Base-by-base conservation (phyloP, 2,113 vertebrate genomes). In the Indicator indicator region DNA sequence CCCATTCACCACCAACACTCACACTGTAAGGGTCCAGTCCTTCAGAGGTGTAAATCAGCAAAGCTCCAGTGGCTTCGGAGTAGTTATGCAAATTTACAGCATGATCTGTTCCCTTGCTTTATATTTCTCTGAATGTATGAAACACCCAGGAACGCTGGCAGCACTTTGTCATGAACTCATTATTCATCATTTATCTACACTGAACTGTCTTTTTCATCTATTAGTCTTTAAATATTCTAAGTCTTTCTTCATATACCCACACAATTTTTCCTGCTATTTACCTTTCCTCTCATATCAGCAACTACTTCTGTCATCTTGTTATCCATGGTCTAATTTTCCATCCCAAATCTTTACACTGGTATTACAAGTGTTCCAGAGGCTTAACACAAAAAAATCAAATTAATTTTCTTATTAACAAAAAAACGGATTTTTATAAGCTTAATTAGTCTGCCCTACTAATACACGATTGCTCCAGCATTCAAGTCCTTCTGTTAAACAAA, bases 391-490 rank as follows among this genome's bases (percentile, higher is more conserved):
- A 48, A 77, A 94, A 84, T 77, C 48, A 93, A 96, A 90, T 96
- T 95, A 96, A 91, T 93, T 96, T 95, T 97, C 94, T 95, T 77
- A 84, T 89, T 92, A 86, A 68, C 55, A 89, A 95, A 97, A 96
- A 96, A 93, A 27, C 65, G 67, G 65, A 86, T 95, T 97, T 97
- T 93, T 94, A 89, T 96, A 97, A 97, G 91, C 95, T 80, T 95
- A 98, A 93, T 97, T 98, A 96, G 70, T 65, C 46, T 91, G 36
- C 62, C 68, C 28, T 93, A 83, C 96, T 96, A 96, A 93, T 86
- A 73, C 62, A 33, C 60, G 16, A 9, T 70, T 54, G 4, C 11
- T 95, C 62, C 71, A 85, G 17, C 69, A 88, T 46, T 60, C 16
- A 64, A 46, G 7, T 87, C 52, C 50, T 95, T 88, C 78, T 79